Evolutionary conservation across 2,797 vertebrate species (phyloP), one percentile per base, ranked within the genome.

Genomic region (Leucoraja ocellata): DNA sequence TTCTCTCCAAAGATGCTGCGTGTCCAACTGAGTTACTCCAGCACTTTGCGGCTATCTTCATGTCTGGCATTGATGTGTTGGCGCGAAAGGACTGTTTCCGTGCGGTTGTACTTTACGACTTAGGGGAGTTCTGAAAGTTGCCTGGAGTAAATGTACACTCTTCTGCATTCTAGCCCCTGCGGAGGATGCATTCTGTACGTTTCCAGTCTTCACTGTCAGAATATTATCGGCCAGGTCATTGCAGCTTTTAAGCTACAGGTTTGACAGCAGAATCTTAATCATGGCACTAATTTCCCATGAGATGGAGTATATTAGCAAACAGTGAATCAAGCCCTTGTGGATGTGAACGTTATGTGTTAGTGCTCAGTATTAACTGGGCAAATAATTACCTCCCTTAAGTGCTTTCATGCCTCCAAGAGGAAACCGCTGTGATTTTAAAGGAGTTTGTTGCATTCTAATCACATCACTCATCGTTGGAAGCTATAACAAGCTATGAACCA

Each of bases 381-480:
- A 63, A 63, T 86, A 63, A 86, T 63, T 63, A n/a, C 58, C 11
- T 28, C 83, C 28, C 46, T 4, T 86, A n/a, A 63, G 58, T 86
- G 83, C 58, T 63, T n/a, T 86, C n/a, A n/a, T 63, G 58, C 83
- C 6, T 28, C 54, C 2, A n/a, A 83, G 23, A 28, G 25, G 46
- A 83, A 83, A 83, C 80, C 61, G 39, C 28, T 58, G 21, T n/a
- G 83, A 63, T 63, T 86, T 63, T 86, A 86, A 86, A 86, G 23
- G 54, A 63, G 83, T n/a, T 61, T 86, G 11, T 86, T 9, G 18
- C 83, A 86, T 86, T 86, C 23, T n/a, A 63, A 86, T 63, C 25
- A 86, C 83, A 83, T 83, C 80, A 54, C 18, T n/a, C 28, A 86
- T 86, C 23, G 1, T 63, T 63, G 58, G 83, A 61, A 54, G 54